Conservation (phyloP, 2,113 vertebrate species). For the Hiodon tergisus region DNA sequence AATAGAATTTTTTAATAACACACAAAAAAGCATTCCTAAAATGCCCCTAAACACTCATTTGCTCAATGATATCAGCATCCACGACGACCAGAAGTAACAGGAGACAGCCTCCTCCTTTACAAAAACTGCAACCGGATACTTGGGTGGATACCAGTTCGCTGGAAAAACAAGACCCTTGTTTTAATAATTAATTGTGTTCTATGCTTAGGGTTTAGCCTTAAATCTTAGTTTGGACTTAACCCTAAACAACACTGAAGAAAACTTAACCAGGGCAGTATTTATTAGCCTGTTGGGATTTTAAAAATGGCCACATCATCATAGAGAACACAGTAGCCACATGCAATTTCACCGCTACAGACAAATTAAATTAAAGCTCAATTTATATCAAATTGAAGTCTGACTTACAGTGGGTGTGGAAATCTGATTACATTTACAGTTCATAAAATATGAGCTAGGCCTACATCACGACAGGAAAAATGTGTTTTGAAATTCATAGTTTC, state of each 20-base stretch:
- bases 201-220: no score
- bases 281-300: no score
- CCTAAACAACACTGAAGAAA: not conserved
- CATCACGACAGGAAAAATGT: no score
- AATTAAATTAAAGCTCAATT: no score
- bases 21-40: not conserved
- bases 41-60: not conserved
- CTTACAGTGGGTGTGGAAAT: no score
- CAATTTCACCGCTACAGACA: not conserved
- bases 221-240: not conserved
- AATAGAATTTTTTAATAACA: not conserved
- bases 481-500: no score
- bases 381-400: no score
- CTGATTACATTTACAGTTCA: no score
- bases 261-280: not conserved
- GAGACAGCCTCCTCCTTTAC: constrained; percentile 4
- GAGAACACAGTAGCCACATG: not conserved
- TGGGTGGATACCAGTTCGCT: constrained; percentile 4
- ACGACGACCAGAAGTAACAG: constrained; percentile 11
- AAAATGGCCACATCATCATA: not conserved
- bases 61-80: not conserved
- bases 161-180: constrained; percentile 31
- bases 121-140: constrained; percentile 22
- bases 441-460: no score
- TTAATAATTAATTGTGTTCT: constrained; percentile 11